Percentiles rank a stretch among this genome's conserved stretches.
Evolutionary conservation across 2,113 vertebrate species (phyloP).

Genomic region (Pterocles orientalis): DNA sequence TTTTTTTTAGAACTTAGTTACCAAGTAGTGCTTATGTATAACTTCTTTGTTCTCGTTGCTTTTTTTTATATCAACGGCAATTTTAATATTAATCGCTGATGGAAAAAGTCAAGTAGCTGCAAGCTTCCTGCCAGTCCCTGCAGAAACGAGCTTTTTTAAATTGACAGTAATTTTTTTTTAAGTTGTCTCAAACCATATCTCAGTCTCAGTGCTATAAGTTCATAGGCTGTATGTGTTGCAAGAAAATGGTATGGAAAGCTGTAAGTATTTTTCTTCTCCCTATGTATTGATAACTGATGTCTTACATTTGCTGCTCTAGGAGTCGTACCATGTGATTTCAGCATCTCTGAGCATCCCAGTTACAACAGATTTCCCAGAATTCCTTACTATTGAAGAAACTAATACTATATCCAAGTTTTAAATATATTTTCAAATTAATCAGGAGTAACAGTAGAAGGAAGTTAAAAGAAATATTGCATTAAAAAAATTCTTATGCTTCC

Average conservation of each 20-base stretch:
- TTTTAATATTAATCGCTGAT: background rate
- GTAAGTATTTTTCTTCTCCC: background rate
- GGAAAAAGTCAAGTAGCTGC: background rate
- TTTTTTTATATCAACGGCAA: background rate
- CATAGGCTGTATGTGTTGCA: background rate
- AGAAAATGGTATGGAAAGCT: background rate
- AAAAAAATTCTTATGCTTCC: background rate
- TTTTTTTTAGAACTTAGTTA: background rate
- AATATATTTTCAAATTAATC: background rate
- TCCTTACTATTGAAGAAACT: background rate
- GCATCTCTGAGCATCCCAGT: background rate
- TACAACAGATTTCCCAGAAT: background rate
- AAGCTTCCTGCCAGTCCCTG: background rate
- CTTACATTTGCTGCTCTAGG: background rate
- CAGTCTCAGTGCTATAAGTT: background rate
- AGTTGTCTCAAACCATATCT: background rate
- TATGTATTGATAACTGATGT: background rate
- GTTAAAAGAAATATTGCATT: background rate
- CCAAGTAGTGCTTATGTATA: background rate
- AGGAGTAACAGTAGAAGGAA: background rate
- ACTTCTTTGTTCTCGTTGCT: background rate
- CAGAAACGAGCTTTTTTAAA: background rate
- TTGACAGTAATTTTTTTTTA: background rate
- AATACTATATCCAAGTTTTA: background rate
- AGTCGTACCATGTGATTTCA: background rate